Evolutionary conservation across 2,797 vertebrate species (phyloP), one percentile per base, ranked within the genome.

Genomic region (Tarsius wallacei): DNA sequence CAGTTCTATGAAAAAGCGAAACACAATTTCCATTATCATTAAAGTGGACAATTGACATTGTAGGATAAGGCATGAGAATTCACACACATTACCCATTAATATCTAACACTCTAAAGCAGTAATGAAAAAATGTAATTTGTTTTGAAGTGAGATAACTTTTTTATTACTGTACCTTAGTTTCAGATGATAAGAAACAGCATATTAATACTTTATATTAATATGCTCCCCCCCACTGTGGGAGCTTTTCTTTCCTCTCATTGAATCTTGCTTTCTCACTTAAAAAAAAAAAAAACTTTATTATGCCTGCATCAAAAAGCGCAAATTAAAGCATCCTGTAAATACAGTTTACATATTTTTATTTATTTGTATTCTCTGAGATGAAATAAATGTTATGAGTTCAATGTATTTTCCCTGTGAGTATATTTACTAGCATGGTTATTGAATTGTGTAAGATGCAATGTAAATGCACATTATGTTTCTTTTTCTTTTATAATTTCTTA

Each of bases 91-190:
- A 21, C 19, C 98, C 68, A 97, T 98, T 98, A 97, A 97, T 76
- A 97, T 96, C 93, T 96, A 97, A 95, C 78, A 85, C 9, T 51
- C 31, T 87, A 74, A 36, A 70, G 87, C 77, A 91, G 76, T 81
- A 97, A 96, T 87, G 94, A 98, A 66, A 10, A 61, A 51, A 5
- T 63, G 42, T 17, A 92, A 97, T 96, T 98, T 97, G 94, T 97
- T 98, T 86, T 97, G 95, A 93, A 97, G 28, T 36, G 89, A 98
- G 87, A 95, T 97, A 97, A 87, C 86, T 94, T 97, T 42, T 98
- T 74, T 80, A 42, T 47, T 97, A 97, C 86, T 96, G 80, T 83
- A 93, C 68, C 95, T 98, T 78, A 93, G 55, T 64, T 84, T 88
- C 77, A 96, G 95, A 42, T 90, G 91, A 91, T 57, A 96, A 90